Conservation (phyloP, 2,888 invertebrate genomes). For the Pandemis heparana region DNA sequence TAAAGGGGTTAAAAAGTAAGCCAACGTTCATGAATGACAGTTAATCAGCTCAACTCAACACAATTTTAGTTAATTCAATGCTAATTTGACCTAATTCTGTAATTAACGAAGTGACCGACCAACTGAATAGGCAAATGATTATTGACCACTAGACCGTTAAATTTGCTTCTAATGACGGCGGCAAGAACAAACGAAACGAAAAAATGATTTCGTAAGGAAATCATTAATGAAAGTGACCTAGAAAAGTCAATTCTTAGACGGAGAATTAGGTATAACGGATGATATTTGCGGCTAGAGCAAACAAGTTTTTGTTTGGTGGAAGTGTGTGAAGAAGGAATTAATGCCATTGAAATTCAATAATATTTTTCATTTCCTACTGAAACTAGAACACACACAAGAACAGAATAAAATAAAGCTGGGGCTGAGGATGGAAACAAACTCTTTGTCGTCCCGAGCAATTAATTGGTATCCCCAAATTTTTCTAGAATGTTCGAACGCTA, state of each 20-base stretch:
- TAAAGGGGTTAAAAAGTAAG: neutral
- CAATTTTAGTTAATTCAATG: slow-evolving; percentile 1
- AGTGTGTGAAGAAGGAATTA: too few species aligned
- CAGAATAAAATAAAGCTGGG: too few species aligned
- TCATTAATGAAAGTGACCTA: slow-evolving; percentile 22
- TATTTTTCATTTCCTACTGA: too few species aligned
- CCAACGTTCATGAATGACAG: neutral
- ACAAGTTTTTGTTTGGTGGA: too few species aligned
- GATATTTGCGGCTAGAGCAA: neutral
- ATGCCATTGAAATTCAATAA: too few species aligned
- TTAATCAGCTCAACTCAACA: neutral
- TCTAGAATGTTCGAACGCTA: too few species aligned
- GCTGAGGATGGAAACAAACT: too few species aligned
- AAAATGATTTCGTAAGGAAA: slow-evolving; percentile 17
- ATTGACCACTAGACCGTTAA: slow-evolving; percentile 6
- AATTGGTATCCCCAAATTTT: too few species aligned
- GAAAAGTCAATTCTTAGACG: slow-evolving; percentile 4
- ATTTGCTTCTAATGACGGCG: slow-evolving; percentile 26
- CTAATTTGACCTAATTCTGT: slow-evolving; percentile 12
- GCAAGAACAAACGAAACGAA: slow-evolving; percentile 18
- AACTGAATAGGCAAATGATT: slow-evolving; percentile 7
- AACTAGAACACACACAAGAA: too few species aligned
- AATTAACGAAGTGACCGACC: neutral
- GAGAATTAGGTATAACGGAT: slow-evolving; percentile 15
- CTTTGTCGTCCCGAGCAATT: too few species aligned